Percentiles rank a stretch among this genome's conserved stretches.
These are phyloP conservation scores for Pelobates cultripes DNA, from an alignment of 2,797 vertebrate genomes.

Conservation along the genomic window DNA sequence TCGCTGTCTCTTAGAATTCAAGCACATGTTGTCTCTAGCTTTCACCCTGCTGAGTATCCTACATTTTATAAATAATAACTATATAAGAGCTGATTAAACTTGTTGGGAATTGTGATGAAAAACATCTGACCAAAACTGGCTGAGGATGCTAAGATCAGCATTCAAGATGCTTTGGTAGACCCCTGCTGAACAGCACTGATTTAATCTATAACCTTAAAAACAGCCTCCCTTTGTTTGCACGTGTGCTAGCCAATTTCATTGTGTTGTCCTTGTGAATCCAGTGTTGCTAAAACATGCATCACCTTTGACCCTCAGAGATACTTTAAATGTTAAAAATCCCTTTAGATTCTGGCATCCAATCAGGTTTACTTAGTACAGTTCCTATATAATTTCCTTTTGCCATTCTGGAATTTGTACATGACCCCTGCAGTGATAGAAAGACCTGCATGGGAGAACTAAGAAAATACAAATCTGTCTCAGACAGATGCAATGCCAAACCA, in stretches of 20 bases:
- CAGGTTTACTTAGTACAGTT: conserved; percentile 9
- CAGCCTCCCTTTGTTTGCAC: background rate
- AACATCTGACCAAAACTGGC: no score
- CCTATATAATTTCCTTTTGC: conserved; percentile 37
- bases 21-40: no score
- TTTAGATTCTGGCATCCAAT: conserved; percentile 25
- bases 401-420: conserved; percentile 22
- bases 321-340: conserved; percentile 20
- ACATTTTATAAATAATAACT: no score
- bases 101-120: no score
- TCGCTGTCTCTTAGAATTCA: no score
- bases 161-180: no score
- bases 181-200: no score
- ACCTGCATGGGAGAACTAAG: conserved; percentile 10
- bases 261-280: background rate
- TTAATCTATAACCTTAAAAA: background rate
- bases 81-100: no score
- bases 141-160: no score
- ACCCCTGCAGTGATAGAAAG: conserved; percentile 12
- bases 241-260: background rate
- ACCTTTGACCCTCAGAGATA: conserved; percentile 20
- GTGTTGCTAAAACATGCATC: background rate
- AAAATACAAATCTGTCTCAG: conserved; percentile 12
- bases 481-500: background rate
- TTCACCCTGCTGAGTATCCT: no score